Percentiles rank a stretch among this genome's conserved stretches.
phyloP scores from a whole-genome alignment of 2,888 invertebrate species.

The Platycheirus rosarum region DNA sequence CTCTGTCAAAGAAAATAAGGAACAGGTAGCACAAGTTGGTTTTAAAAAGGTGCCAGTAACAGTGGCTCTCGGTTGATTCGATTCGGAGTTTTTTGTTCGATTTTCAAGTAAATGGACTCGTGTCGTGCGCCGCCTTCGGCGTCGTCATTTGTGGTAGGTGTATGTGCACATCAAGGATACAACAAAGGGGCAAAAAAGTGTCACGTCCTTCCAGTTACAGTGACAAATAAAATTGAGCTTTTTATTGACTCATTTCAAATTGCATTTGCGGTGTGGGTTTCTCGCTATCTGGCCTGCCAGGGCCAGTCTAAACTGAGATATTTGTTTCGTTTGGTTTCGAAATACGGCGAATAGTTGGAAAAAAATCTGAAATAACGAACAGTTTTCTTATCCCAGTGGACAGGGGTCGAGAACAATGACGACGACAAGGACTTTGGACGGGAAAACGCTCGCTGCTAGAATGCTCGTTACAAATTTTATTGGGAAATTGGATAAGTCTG shows the following conservation, averaged over 20 bases:
- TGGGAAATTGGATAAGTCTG: constrained; percentile 70
- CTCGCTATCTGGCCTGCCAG: constrained; percentile 27
- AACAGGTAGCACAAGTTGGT: constrained; percentile 53
- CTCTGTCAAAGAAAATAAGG: constrained; percentile 46
- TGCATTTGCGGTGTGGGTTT: constrained; percentile 74
- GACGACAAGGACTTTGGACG: constrained; percentile 4
- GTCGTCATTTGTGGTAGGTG: constrained; percentile 35
- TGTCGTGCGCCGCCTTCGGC: constrained; percentile 25
- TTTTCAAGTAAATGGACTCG: constrained; percentile 40
- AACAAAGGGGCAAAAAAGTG: constrained; percentile 68
- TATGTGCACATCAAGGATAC: constrained; percentile 25
- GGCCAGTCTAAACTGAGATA: constrained; percentile 71
- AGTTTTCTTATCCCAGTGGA: constrained; percentile 63
- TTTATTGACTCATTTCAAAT: constrained; percentile 77
- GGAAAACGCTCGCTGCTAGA: constrained; percentile 31
- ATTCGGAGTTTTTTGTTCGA: constrained; percentile 19
- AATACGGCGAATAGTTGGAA: constrained; percentile 8
- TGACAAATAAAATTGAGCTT: constrained; percentile 77
- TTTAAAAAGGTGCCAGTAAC: constrained; percentile 47
- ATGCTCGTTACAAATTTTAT: constrained; percentile 70
- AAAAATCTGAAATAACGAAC: constrained; percentile 26
- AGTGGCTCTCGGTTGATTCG: constrained; percentile 61
- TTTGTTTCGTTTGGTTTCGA: constrained; percentile 64
- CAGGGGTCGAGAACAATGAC: constrained; percentile 26
- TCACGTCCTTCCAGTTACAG: constrained; percentile 76